Percentiles rank a stretch among this genome's conserved stretches.
These are phyloP conservation scores for Chymomyza procnemis DNA, from an alignment of 2,888 invertebrate species.

Conservation along the genomic window DNA sequence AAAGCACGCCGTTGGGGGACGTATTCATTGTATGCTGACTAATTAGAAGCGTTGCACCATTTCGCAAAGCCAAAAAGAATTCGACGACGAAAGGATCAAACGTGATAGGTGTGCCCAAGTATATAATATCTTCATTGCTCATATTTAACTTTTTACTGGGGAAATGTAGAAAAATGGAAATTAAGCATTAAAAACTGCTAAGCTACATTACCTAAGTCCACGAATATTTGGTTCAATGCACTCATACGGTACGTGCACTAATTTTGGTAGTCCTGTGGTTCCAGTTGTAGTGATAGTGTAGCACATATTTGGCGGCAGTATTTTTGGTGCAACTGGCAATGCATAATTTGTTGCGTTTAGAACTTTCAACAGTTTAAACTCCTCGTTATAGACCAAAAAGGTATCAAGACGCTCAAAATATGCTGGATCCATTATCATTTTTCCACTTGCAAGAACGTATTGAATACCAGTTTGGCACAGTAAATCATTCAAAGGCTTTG, in stretches of 20 bases:
- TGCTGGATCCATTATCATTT: constrained; percentile 34
- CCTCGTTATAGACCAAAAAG: constrained; percentile 43
- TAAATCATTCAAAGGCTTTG: constrained; percentile 26
- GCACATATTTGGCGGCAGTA: constrained; percentile 60
- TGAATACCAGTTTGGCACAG: constrained; percentile 45
- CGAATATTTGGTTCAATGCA: constrained; percentile 89
- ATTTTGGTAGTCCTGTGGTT: constrained; percentile 88
- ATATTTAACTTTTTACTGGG: constrained; percentile 51
- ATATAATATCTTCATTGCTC: constrained; percentile 83
- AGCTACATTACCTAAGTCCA: constrained; percentile 81
- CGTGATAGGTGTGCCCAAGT: constrained; percentile 89
- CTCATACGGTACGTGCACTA: constrained; percentile 87
- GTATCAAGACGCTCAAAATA: constrained; percentile 37
- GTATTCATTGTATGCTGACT: constrained; percentile 71
- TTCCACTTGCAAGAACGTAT: constrained; percentile 52
- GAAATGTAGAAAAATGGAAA: constrained; percentile 10
- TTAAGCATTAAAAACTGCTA: background rate
- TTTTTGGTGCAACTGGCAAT: constrained; percentile 6
- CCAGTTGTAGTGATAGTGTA: constrained; percentile 93
- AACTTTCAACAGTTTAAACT: constrained; percentile 48
- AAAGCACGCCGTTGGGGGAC: constrained; percentile 76
- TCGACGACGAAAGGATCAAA: constrained; percentile 96
- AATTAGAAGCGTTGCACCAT: constrained; percentile 81
- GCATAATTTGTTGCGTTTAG: constrained; percentile 20
- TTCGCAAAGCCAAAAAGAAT: constrained; percentile 85